A percentile compares a stretch with the other conserved stretches of the same genome.
phyloP scores from a whole-genome alignment of 2,888 invertebrate species.

The Tillus elongatus region DNA sequence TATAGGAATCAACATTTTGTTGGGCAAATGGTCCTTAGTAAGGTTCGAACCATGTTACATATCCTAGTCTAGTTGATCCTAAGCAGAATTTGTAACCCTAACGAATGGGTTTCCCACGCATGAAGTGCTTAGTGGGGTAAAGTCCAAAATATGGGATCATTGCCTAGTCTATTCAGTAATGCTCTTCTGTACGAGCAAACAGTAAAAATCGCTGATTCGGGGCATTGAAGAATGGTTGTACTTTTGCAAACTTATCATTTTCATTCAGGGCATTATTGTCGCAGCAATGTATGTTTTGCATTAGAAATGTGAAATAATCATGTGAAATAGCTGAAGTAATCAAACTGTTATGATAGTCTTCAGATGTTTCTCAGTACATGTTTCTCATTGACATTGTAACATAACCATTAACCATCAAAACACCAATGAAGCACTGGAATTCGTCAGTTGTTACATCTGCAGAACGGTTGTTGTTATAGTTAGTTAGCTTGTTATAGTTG shows the following conservation, averaged over 20 bases:
- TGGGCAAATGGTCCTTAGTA: constrained; percentile 15
- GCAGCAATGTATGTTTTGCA: constrained; percentile 26
- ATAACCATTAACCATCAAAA: too few species aligned
- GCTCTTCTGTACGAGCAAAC: constrained; percentile 25
- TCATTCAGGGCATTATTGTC: constrained; percentile 25
- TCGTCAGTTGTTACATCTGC: too few species aligned
- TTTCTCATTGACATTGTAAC: too few species aligned
- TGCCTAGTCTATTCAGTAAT: constrained; percentile 30
- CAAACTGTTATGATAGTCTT: constrained; percentile 24
- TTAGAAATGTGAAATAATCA: constrained; percentile 26
- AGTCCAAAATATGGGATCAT: constrained; percentile 34
- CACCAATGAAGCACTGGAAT: too few species aligned
- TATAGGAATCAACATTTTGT: constrained; percentile 13
- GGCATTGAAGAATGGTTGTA: constrained; percentile 23
- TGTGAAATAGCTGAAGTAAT: constrained; percentile 26
- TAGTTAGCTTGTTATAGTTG: too few species aligned
- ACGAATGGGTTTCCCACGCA: constrained; percentile 26
- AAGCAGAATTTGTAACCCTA: constrained; percentile 27
- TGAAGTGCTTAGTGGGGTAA: constrained; percentile 27
- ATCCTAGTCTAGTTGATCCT: constrained; percentile 22
- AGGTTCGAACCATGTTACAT: constrained; percentile 25
- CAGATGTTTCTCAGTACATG: constrained; percentile 25
- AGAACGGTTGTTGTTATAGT: too few species aligned
- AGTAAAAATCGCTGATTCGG: constrained; percentile 16
- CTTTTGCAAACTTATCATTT: constrained; percentile 27